A percentile compares a stretch with the other conserved stretches of the same genome.
These are phyloP conservation scores for Zosterops borbonicus DNA, from an alignment of 2,113 vertebrate genomes.

Conservation along the genomic window DNA sequence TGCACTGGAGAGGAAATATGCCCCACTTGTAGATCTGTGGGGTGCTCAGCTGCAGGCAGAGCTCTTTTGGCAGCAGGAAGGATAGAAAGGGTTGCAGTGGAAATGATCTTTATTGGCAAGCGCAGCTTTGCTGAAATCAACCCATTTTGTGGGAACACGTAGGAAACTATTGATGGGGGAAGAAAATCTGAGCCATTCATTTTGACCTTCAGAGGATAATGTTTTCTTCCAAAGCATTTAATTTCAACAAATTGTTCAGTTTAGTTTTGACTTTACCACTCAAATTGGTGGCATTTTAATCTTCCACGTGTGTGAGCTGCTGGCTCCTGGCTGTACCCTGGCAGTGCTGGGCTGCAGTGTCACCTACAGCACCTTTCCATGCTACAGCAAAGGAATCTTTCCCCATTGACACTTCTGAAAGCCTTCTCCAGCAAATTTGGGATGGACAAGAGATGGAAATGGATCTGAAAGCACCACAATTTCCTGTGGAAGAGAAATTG, in stretches of 20 bases:
- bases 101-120: neutral
- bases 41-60: neutral
- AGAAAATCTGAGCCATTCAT: neutral
- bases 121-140: neutral
- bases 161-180: neutral
- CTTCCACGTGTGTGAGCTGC: neutral
- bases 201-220: neutral
- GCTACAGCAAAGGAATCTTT: neutral
- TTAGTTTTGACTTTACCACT: neutral
- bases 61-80: neutral
- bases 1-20: neutral
- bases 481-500: neutral
- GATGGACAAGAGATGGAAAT: neutral
- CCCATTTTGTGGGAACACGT: neutral
- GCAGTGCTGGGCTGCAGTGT: neutral
- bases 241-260: neutral
- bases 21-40: neutral
- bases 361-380: neutral
- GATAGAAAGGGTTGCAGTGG: neutral
- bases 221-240: neutral
- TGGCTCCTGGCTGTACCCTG: neutral
- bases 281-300: neutral
- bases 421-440: neutral
- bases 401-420: accelerated
- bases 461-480: neutral